phyloP scores from a whole-genome alignment of 2,888 invertebrate species.

The Ophioninae sp. region DNA sequence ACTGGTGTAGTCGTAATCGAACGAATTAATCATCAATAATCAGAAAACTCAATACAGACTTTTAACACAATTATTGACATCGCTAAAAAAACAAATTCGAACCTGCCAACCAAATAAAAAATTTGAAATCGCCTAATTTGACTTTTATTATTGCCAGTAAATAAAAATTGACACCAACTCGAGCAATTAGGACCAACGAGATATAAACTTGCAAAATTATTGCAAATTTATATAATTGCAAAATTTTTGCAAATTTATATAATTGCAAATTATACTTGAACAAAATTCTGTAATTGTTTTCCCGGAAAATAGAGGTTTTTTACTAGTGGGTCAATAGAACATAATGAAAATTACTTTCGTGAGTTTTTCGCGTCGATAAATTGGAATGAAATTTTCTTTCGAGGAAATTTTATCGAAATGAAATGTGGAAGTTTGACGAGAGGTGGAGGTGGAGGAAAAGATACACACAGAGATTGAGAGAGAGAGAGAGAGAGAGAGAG shows the following conservation, averaged over 20 bases:
- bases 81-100: too few species aligned
- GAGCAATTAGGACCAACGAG: neutral
- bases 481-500: neutral
- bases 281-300: neutral
- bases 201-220: too few species aligned
- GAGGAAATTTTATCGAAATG: neutral
- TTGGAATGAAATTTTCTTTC: neutral
- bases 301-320: neutral
- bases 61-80: too few species aligned
- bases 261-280: neutral
- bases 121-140: neutral
- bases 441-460: too few species aligned
- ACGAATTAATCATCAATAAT: too few species aligned
- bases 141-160: neutral
- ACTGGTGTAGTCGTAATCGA: too few species aligned
- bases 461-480: neutral
- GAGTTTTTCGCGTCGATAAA: neutral
- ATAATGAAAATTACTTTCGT: neutral
- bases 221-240: too few species aligned
- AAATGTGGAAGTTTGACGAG: neutral
- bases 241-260: too few species aligned
- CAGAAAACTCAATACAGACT: too few species aligned
- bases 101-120: too few species aligned
- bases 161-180: neutral
- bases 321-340: neutral